A percentile compares a stretch with the other conserved stretches of the same genome.
phyloP scores from a whole-genome alignment of 1,140 invertebrate genomes.

The Protaetia brevitarsis region DNA sequence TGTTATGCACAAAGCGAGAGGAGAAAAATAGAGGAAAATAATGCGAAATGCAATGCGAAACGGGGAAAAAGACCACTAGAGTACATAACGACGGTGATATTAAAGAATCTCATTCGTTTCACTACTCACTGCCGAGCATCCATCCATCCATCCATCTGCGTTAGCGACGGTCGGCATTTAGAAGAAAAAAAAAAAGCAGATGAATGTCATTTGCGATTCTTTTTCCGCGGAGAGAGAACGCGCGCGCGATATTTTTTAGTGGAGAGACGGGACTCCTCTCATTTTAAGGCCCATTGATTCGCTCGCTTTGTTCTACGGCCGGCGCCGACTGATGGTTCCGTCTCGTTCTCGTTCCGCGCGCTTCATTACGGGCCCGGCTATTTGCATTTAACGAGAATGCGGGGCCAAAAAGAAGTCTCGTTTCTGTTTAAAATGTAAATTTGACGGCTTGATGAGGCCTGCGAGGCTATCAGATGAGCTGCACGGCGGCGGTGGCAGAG shows the following conservation, averaged over 20 bases:
- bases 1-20: not conserved
- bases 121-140: not conserved
- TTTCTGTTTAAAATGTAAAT: slow-evolving; percentile 24
- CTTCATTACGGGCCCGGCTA: slow-evolving; percentile 4
- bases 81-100: slow-evolving; percentile 13
- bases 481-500: not conserved
- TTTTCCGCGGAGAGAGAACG: not conserved
- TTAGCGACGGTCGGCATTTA: not conserved
- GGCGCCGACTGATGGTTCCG: not conserved
- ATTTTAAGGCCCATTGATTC: slow-evolving; percentile 12
- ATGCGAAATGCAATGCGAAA: not conserved
- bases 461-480: slow-evolving; percentile 10
- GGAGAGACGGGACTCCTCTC: slow-evolving; percentile 6
- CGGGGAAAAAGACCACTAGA: not conserved
- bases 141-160: slow-evolving; percentile 2
- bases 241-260: slow-evolving; percentile 4
- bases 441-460: slow-evolving; percentile 21
- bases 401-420: slow-evolving; percentile 9
- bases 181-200: not conserved
- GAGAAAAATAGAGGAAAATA: not conserved
- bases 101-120: slow-evolving; percentile 4
- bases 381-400: slow-evolving; percentile 18
- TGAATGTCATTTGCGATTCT: slow-evolving; percentile 16
- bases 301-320: slow-evolving; percentile 3
- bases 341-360: slow-evolving; percentile 3